Conservation (phyloP, 2,797 vertebrate genomes). For the Hyperoplus immaculatus region DNA sequence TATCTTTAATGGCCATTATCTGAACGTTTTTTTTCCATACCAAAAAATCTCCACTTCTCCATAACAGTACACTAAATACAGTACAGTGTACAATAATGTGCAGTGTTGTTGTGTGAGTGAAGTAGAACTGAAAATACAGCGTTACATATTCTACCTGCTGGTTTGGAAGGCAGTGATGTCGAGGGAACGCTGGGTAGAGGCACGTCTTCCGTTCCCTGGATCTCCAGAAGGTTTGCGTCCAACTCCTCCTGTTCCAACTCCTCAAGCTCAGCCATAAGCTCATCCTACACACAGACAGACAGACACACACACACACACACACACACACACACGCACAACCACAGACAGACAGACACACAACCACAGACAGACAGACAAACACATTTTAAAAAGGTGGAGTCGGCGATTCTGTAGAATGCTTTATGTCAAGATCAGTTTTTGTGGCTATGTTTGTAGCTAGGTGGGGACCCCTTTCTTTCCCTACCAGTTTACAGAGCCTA, state of each 20-base stretch:
- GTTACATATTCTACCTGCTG: conserved; percentile 84
- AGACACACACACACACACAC: neutral
- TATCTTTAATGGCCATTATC: too few relatives aligned
- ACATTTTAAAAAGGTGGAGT: too few relatives aligned
- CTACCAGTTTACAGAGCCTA: too few relatives aligned
- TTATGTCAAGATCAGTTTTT: too few relatives aligned
- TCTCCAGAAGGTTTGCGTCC: conserved; percentile 94
- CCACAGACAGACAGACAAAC: neutral
- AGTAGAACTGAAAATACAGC: too few relatives aligned
- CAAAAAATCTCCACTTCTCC: too few relatives aligned
- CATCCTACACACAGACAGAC: conserved; percentile 87
- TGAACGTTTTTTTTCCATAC: too few relatives aligned
- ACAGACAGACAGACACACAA: neutral
- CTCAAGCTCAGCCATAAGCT: conserved; percentile 95
- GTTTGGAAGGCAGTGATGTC: conserved; percentile 91
- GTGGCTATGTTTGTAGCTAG: too few relatives aligned
- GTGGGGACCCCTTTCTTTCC: too few relatives aligned
- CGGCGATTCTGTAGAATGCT: too few relatives aligned
- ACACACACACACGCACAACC: neutral
- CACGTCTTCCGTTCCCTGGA: conserved; percentile 90
- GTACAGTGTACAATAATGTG: too few relatives aligned
- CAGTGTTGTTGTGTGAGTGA: neutral
- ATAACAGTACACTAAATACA: too few relatives aligned
- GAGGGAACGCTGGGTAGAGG: conserved; percentile 94
- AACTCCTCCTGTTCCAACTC: conserved; percentile 96